Base-by-base conservation (phyloP, 2,797 vertebrate species). In the Amphiprion clarkii region DNA sequence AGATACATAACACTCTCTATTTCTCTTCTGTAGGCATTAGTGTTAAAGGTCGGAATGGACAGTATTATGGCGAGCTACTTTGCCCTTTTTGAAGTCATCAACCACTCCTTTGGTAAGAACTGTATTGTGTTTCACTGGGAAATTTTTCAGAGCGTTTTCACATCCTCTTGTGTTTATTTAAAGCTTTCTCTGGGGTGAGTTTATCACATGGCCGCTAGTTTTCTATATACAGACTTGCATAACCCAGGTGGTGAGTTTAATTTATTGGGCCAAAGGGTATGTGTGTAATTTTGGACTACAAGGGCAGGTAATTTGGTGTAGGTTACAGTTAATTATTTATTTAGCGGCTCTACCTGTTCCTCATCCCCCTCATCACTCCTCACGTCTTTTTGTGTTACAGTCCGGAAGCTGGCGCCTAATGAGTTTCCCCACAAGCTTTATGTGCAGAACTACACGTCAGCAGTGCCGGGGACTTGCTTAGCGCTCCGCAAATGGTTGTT, bases 351-450 rank as follows among this genome's bases (percentile, higher is more conserved):
- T 4, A 12, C 81, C 2, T 0, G 6, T 23, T 64, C 48, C 66
- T 77, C 67, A 51, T 76, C 59, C 40, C 71, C 21, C 31, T 40
- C 49, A 29, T 25, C 21, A 19, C 61, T 46, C 60, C 40, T 78
- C 40, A 5, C 1, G 14, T 6, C 44, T 2, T 19, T 85, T 46
- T 83, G 65, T 83, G 9, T 77, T 63, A 11, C 92, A 99, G 98
- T 98, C 83, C 95, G 98, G 83, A 99, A 99, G 68, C 81, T 99
- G 94, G 97, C 97, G 0, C 98, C 98, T 83, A 99, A 99, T 5
- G 98, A 99, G 88, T 99, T 99, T 84, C 98, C 98, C 25, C 98
- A 99, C 95, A 99, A 99, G 89, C 96, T 99, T 3, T 99, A 99
- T 40, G 96, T 99, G 86, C 98, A 99, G 94, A 99, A 99, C 86